Evolutionary conservation across 2,888 invertebrate genomes (phyloP), one percentile per base, ranked within the genome.

Genomic region (Ectemnius continuus): DNA sequence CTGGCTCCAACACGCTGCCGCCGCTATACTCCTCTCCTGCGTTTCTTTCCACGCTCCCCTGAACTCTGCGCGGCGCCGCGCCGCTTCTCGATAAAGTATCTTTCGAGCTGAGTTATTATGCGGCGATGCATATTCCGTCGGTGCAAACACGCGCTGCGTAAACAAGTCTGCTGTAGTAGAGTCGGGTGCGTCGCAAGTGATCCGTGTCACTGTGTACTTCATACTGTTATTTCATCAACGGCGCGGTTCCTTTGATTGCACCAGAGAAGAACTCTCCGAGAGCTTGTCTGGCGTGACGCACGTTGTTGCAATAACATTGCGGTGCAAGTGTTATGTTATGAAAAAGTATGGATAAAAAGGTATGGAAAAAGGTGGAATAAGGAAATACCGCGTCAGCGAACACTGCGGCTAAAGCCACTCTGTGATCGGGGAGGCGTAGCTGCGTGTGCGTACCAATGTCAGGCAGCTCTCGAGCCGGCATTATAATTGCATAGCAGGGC

Each of bases 271-370:
- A 36, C 36, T 36, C 36, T 36, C 6, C 0, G 11, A 36, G 36
- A 11, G 1, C 1, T 36, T 11, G 36, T 11, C 84, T 85, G 84
- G 82, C 84, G 82, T 79, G 23, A 83, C 73, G 67, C 60, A 80
- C 80, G 81, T 84, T 84, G 81, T 75, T 75, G 81, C 81, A 84
- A 84, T 86, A 86, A 88, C 84, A 86, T 83, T 81, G 80, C 79
- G 84, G 81, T 77, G 71, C 73, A 76, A 70, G 23, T 23, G 23
- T 23, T 23, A 23, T 23, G 3, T 23, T 23, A 23, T 23, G 3
- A 23, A 2, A 3, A 23, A 23, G 23, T 23, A 23, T 23, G 48
- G 23, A 4, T 4, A 3, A 56, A 67, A 28, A 23, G 36, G 46
- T 8, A 68, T 26, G 23, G 20, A 57, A 75, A 78, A 78, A 75